Base-by-base conservation (phyloP, 2,888 invertebrate genomes). In the Drosophila mercatorum region DNA sequence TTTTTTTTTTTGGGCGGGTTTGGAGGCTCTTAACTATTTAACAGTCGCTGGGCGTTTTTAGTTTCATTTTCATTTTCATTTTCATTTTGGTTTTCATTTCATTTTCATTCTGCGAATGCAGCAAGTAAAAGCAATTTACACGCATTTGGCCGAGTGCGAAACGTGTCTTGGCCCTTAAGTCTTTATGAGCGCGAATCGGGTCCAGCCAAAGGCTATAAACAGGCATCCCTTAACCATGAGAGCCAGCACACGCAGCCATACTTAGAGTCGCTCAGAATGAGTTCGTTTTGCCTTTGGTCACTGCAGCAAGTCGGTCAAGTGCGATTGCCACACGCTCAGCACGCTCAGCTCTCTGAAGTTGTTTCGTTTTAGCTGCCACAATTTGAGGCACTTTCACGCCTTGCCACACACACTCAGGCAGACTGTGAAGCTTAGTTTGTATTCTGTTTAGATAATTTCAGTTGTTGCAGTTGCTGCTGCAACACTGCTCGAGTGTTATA, bases 61-160 rank as follows among this genome's bases (percentile, higher is more conserved):
- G 86, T 84, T 86, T 86, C 77, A 40, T 53, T 53, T 53, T 53
- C 52, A 22, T 52, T 52, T 36, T 17, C 77, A 3, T 52, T 52
- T 52, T 17, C 77, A 75, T 83, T 84, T 22, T 22, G 22, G 22
- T 22, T 22, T 83, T 81, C 79, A 72, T 83, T 86, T 62, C 57
- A 60, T 67, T 70, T 51, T 62, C 57, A 60, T 67, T 70, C 44
- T 47, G 80, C 71, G 60, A 74, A 62, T 74, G 80, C 80, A 68
- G 71, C 68, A 64, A 86, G 81, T 76, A 85, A 81, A 88, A 79
- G 85, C 84, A 78, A 81, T 85, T 86, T 80, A 78, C 84, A 80
- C 85, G 81, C 79, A 73, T 84, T 83, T 78, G 70, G 70, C 55
- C 70, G 72, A 81, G 68, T 78, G 70, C 59, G 79, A 79, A 88